Evolutionary conservation across 1,140 invertebrate genomes (phyloP), one percentile per base, ranked within the genome.

Genomic region (Zaprionus capensis): DNA sequence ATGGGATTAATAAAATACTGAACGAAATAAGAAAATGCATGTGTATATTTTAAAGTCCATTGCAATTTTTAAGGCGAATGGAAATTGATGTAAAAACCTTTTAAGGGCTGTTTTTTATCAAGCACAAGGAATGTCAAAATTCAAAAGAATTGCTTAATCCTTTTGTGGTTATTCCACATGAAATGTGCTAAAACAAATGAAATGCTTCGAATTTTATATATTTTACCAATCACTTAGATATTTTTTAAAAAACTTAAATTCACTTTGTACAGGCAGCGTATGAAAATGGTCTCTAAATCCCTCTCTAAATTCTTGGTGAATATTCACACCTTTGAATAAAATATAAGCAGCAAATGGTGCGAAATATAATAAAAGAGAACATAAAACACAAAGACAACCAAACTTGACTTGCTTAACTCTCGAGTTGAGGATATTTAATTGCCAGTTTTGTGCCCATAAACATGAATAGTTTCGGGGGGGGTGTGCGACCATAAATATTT

Each of bases 341-440:
- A 51, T 24, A 51, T 51, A 12, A 51, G 46, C 9, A 5, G 46
- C 9, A 51, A 51, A 56, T 56, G 53, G 26, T 26, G 53, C 14
- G 53, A 56, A 56, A 26, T 56, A 56, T 56, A 56, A 56, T 17
- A 56, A 31, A 56, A 56, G 7, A 15, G 26, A 15, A 17, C 53
- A 51, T 51, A 51, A 51, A 51, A 51, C 53, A 28, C 26, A 26
- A 24, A 55, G 24, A 4, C 46, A 41, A n/a, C 38, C 15, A 41
- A 41, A 24, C 53, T 56, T n/a, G 15, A 28, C 14, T 28, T 56
- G 53, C 26, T 56, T 56, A 51, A 24, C 46, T 51, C 46, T 51
- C 17, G 11, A 20, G 46, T 51, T 51, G 53, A 56, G 53, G 24
- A 56, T 55, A 56, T 28, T 26, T 56, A 56, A 56, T 56, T 56